A percentile compares a stretch with the other conserved stretches of the same genome.
Conservation (phyloP, 2,113 vertebrate species). For the Thamnaconus septentrionalis region DNA sequence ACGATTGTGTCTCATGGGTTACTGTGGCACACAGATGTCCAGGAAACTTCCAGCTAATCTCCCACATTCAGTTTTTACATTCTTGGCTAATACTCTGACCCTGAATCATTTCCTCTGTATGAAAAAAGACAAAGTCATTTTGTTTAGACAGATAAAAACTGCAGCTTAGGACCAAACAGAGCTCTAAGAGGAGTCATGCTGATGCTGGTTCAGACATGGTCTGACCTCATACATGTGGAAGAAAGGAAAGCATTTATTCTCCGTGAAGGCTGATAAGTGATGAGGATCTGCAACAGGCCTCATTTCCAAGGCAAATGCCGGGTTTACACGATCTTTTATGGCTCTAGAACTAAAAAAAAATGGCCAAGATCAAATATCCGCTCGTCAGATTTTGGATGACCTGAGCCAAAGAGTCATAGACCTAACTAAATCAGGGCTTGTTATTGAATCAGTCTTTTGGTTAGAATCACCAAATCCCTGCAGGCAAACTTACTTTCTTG, state of each 20-base stretch:
- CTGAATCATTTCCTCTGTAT: conserved; percentile 53
- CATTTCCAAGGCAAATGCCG: not conserved
- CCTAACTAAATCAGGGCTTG: too few relatives aligned
- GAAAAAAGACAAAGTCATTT: conserved; percentile 25
- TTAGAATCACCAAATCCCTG: too few relatives aligned
- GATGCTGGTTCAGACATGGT: not conserved
- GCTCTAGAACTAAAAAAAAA: not conserved
- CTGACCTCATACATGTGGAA: conserved; percentile 7
- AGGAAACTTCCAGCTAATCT: conserved; percentile 30
- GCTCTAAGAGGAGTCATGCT: not conserved
- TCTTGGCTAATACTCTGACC: conserved; percentile 38
- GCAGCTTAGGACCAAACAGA: conserved; percentile 6
- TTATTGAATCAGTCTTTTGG: not conserved
- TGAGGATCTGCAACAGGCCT: not conserved
- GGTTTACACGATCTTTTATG: not conserved
- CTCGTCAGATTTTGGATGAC: too few relatives aligned
- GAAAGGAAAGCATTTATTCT: not conserved
- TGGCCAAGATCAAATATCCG: not conserved
- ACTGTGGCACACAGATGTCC: conserved; percentile 19
- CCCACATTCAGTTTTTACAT: conserved; percentile 23
- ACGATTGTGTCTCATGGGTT: conserved; percentile 10
- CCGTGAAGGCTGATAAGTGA: not conserved
- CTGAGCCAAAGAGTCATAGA: too few relatives aligned
- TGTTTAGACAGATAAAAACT: conserved; percentile 29
- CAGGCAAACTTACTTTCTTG: conserved; percentile 3